Evolutionary conservation across 2,888 invertebrate species (phyloP), one percentile per base, ranked within the genome.

Genomic region (Pristionchus entomophagus): DNA sequence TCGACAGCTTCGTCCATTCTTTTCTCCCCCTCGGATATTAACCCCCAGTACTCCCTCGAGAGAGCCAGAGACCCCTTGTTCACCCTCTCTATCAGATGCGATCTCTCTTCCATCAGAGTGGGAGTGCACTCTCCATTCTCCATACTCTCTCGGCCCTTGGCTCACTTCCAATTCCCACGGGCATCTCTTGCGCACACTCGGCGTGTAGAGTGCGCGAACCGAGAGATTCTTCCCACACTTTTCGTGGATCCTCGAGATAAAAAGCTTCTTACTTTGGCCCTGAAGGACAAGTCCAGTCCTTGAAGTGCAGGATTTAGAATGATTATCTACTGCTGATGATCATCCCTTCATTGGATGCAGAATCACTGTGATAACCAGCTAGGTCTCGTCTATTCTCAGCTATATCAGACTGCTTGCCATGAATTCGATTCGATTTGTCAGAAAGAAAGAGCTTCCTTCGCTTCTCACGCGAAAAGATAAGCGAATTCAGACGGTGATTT

Each of bases 131-230:
- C 62, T 32, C 29, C 62, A 62, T 62, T 14, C 32, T 32, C 29
- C 32, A 32, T 62, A 17, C 26, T 62, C 62, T 62, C 62, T 62
- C 32, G 14, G 10, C 56, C 10, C 26, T 10, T 26, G n/a, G 14
- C 32, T 62, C 62, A 62, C 62, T 62, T 62, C 14, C 29, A 14
- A 62, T 62, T 62, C 62, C 62, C 62, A 62, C 62, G 62, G 62
- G 62, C 62, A 56, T n/a, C 4, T 1, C 3, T 56, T 5, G 22
- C 26, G 56, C 56, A 56, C 56, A 62, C 62, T 29, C 17, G 14
- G 45, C 10, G 62, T 62, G 62, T 32, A 62, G 62, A 62, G 62
- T 62, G 62, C 62, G 62, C 62, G 62, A 62, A 32, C 62, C 26
- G 32, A 29, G 29, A 62, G 62, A 62, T 62, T 62, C 62, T 62